A percentile compares a stretch with the other conserved stretches of the same genome.
Conservation (phyloP, 2,888 invertebrate species). For the Ischnura elegans region DNA sequence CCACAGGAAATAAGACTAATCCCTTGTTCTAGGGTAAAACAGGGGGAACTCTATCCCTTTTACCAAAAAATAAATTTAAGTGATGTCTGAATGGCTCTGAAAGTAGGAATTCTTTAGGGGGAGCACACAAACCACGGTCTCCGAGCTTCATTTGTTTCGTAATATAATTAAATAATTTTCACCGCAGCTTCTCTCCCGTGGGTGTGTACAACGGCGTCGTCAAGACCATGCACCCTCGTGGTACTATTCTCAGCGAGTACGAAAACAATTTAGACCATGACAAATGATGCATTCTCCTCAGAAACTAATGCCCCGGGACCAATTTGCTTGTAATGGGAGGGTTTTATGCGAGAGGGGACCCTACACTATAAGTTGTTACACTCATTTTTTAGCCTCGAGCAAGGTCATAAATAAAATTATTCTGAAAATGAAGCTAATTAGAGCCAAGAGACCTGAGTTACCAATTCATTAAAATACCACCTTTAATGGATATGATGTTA, state of each 20-base stretch:
- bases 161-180: neutral
- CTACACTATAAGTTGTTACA: slow-evolving; percentile 11
- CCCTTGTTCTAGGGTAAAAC: too few relatives aligned
- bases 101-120: too few relatives aligned
- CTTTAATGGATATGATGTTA: neutral
- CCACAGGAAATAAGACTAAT: too few relatives aligned
- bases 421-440: neutral
- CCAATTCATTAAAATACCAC: slow-evolving; percentile 8
- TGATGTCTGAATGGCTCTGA: too few relatives aligned
- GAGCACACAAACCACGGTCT: neutral
- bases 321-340: slow-evolving; percentile 49
- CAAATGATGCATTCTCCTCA: neutral
- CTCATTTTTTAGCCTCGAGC: slow-evolving; percentile 28
- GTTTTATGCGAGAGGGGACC: neutral
- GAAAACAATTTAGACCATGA: slow-evolving; percentile 60
- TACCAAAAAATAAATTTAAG: too few relatives aligned
- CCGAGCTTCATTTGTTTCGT: slow-evolving; percentile 30
- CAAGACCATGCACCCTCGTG: neutral
- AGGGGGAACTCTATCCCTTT: too few relatives aligned
- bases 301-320: slow-evolving; percentile 54
- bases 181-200: neutral
- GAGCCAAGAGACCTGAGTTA: neutral
- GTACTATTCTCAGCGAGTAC: slow-evolving; percentile 42
- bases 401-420: slow-evolving; percentile 31
- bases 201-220: neutral